A percentile compares a stretch with the other conserved stretches of the same genome.
Conservation (phyloP, 2,797 vertebrate species). For the Silurus aristotelis region DNA sequence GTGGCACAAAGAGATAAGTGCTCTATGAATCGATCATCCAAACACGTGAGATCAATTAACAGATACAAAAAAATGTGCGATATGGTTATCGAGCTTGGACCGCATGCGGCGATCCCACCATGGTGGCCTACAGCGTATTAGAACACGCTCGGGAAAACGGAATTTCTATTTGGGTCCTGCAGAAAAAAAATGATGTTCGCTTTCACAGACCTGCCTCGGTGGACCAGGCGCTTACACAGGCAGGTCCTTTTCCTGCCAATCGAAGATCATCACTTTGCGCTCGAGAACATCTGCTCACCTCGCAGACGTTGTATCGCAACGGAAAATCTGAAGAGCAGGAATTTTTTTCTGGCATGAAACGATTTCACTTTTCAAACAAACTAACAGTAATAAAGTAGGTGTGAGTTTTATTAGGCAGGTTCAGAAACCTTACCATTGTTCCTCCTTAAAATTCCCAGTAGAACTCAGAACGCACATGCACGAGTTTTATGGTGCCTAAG, state of each 20-base stretch:
- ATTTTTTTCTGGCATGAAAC: conserved; percentile 1
- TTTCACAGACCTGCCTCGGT: conserved; percentile 48
- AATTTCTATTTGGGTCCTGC: conserved; percentile 48
- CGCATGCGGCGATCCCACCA: not conserved
- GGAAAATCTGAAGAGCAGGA: conserved; percentile 4
- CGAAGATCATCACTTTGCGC: conserved; percentile 8
- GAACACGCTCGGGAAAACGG: not conserved
- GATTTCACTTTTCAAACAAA: not conserved
- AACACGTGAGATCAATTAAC: not conserved
- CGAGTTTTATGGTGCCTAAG: not conserved
- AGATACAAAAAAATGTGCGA: not conserved
- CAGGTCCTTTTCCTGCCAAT: not conserved
- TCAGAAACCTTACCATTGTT: conserved; percentile 8
- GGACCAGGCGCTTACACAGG: not conserved
- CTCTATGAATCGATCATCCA: not conserved
- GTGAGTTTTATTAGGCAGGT: conserved; percentile 21
- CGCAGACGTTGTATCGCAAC: not conserved
- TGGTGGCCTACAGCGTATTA: not conserved
- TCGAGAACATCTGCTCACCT: conserved; percentile 29
- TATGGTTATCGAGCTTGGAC: not conserved
- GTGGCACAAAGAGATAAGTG: not conserved
- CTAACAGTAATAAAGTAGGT: conserved; percentile 33
- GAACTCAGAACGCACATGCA: not conserved
- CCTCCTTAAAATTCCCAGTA: not conserved
- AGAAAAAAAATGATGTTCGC: conserved; percentile 51